Conservation (phyloP, 2,113 vertebrate species). For the Dipodomys merriami region DNA sequence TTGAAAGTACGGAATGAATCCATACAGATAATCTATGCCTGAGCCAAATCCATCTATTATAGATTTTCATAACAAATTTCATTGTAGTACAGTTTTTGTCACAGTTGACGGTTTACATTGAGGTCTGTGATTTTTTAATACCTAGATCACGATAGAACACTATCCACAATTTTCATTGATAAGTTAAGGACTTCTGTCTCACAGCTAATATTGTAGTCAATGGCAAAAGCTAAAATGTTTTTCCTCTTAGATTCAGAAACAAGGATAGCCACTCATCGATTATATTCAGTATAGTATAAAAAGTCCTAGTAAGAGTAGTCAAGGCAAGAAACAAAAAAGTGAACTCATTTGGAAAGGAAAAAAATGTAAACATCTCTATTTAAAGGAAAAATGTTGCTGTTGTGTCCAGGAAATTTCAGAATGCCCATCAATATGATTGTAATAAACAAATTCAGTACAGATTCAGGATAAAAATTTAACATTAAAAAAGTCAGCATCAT, state of each 20-base stretch:
- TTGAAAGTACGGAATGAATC: not conserved
- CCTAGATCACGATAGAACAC: not conserved
- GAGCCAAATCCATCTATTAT: not conserved
- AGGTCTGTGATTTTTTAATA: not conserved
- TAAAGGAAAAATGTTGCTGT: not conserved
- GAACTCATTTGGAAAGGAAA: too few species aligned
- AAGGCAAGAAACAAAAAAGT: not conserved
- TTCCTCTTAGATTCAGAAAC: not conserved
- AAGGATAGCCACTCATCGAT: not conserved
- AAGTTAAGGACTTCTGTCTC: not conserved
- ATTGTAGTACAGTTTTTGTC: not conserved
- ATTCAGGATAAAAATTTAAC: too few species aligned
- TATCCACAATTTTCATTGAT: constrained; percentile 6
- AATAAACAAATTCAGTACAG: not conserved
- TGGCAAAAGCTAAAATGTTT: not conserved
- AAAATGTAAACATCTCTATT: not conserved
- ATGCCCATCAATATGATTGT: not conserved
- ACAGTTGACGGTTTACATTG: not conserved
- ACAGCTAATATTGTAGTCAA: not conserved
- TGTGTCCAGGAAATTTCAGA: not conserved
- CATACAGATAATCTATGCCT: not conserved
- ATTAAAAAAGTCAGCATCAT: too few species aligned
- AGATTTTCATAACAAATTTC: not conserved
- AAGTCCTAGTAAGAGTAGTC: not conserved
- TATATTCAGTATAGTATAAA: not conserved